Evolutionary conservation across 2,797 vertebrate species (phyloP), one percentile per base, ranked within the genome.

Genomic region (Euphonia xanthogaster): DNA sequence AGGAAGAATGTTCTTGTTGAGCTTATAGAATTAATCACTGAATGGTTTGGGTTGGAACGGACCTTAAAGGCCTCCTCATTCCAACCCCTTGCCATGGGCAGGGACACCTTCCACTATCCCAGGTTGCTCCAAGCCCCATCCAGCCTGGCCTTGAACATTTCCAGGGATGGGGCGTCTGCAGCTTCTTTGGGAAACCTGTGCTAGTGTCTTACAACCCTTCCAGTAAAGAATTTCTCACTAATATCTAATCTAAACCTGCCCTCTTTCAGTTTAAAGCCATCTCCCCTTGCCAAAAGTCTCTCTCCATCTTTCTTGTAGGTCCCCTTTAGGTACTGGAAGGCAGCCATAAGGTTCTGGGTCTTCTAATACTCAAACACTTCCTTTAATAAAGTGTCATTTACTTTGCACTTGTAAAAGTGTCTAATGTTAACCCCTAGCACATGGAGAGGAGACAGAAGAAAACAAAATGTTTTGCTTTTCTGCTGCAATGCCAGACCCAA

Each of bases 31-130:
- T 23, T 33, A 31, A 1, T 53, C 15, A 53, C 33, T 35, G 30
- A n/a, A 27, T 24, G 19, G 22, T 53, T 58, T 53, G 25, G 3
- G 11, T 31, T 53, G 15, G 33, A 71, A 83, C 6, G 9, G 13
- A 28, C 35, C 14, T 58, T 28, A 47, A 23, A 35, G 4, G 6
- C 6, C 25, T 17, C 2, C 15, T 48, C 1, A 0, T 48, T 54
- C 23, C 86, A 61, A 0, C 5, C 2, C 27, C 4, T 1, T 68
- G 6, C 10, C 70, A 24, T 17, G 14, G 54, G 8, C 30, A 67
- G 14, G 21, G 15, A 31, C 19, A 47, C 6, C 8, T 60, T 54
- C 33, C 14, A 3, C 12, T 23, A 9, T 1, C 2, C 4, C 48
- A 35, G 31, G 18, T 24, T 35, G 35, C 8, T 61, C 61, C 17